These are phyloP conservation scores for Butorides virescens DNA, from an alignment of 2,113 vertebrate species.

Conservation along the genomic window DNA sequence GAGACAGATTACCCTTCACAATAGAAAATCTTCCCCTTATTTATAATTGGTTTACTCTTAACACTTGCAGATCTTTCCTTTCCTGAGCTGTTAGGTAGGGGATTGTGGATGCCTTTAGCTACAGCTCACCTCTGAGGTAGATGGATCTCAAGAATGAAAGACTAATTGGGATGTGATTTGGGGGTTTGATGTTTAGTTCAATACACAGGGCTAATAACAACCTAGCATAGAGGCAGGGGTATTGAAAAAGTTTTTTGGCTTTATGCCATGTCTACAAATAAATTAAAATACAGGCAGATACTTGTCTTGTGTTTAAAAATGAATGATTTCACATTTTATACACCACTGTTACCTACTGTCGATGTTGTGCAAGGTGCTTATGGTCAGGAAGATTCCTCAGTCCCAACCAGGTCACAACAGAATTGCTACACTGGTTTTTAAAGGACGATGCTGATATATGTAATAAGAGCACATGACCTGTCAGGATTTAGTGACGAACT, in stretches of 20 bases:
- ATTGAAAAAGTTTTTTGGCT: background rate
- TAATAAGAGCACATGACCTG: background rate
- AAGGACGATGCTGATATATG: background rate
- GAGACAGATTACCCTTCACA: conserved; percentile 36
- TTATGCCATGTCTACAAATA: background rate
- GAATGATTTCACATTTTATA: background rate
- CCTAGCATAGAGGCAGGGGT: background rate
- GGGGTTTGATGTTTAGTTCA: background rate
- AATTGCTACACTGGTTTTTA: background rate
- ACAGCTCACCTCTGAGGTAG: background rate
- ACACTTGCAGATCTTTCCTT: background rate
- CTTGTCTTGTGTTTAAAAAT: background rate
- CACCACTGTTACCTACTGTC: background rate
- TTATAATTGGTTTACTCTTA: conserved; percentile 4
- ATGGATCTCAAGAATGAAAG: background rate
- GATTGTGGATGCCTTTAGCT: background rate
- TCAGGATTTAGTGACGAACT: background rate
- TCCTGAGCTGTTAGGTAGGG: background rate
- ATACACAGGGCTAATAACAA: background rate
- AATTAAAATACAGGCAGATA: background rate
- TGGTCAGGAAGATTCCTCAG: background rate
- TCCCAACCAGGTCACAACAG: background rate
- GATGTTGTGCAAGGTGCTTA: background rate
- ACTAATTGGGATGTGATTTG: background rate
- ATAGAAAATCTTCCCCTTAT: background rate